phyloP scores from a whole-genome alignment of 2,113 vertebrate species.

The Cyphotilapia sp. region DNA sequence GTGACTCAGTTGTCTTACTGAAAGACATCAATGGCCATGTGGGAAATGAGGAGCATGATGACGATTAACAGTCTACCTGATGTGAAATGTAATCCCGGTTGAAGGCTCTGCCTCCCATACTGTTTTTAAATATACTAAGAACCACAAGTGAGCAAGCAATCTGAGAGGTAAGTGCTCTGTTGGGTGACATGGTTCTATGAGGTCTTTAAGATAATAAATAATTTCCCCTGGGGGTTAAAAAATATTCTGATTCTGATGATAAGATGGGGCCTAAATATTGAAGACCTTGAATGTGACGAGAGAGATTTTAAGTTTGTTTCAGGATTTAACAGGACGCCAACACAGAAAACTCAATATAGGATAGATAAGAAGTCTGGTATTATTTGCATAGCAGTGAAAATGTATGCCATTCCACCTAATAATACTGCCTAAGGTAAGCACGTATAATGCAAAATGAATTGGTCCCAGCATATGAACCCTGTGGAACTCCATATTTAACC shows the following conservation, averaged over 20 bases:
- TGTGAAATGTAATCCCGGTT: background rate
- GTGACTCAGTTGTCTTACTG: background rate
- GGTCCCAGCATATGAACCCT: background rate
- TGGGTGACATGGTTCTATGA: background rate
- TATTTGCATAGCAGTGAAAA: background rate
- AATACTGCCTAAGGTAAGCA: background rate
- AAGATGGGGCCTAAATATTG: background rate
- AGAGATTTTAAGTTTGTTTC: background rate
- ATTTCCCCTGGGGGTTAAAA: background rate
- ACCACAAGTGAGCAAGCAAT: background rate
- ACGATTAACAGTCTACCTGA: background rate
- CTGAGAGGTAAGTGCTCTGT: background rate
- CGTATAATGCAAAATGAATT: background rate
- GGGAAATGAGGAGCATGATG: background rate
- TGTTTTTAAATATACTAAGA: background rate
- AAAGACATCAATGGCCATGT: background rate
- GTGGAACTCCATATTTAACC: background rate
- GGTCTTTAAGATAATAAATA: background rate
- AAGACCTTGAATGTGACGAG: background rate
- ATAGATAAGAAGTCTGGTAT: background rate
- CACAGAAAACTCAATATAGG: background rate
- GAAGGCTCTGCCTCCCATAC: background rate
- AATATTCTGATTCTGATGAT: background rate
- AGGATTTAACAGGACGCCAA: accelerated
- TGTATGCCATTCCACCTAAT: background rate